phyloP scores from a whole-genome alignment of 2,888 invertebrate genomes.

The Parasteatoda lunata region DNA sequence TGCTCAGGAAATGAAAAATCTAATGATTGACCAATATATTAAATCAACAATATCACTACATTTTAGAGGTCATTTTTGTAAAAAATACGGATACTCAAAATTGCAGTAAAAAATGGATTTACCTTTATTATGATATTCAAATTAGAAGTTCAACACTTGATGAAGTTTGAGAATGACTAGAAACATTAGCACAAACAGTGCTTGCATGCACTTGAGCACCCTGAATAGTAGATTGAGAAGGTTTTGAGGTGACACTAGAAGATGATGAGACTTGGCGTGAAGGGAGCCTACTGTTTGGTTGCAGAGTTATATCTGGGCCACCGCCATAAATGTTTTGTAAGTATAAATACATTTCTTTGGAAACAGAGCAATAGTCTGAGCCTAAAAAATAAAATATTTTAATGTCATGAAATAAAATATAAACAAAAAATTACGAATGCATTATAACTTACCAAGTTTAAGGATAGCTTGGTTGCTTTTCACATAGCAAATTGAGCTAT shows the following conservation, averaged over 20 bases:
- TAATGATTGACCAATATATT: too few relatives aligned
- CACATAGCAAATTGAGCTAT: conserved; percentile 80
- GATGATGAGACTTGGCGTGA: conserved; percentile 24
- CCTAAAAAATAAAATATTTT: conserved; percentile 72
- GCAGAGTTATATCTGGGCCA: conserved; percentile 85
- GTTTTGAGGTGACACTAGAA: conserved; percentile 14
- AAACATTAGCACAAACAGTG: conserved; percentile 19
- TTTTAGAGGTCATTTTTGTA: too few relatives aligned
- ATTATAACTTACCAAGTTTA: conserved; percentile 68
- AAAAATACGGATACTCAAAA: too few relatives aligned
- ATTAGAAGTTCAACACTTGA: not conserved
- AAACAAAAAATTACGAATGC: not conserved
- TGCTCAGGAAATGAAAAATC: too few relatives aligned
- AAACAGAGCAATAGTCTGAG: conserved; percentile 85
- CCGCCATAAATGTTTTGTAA: conserved; percentile 90
- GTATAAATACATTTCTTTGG: conserved; percentile 90
- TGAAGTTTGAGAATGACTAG: conserved; percentile 51
- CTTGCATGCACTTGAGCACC: conserved; percentile 34
- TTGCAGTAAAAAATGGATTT: too few relatives aligned
- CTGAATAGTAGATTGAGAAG: not conserved
- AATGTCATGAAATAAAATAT: not conserved
- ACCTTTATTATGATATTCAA: not conserved
- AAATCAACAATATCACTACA: too few relatives aligned
- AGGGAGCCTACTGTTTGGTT: conserved; percentile 37
- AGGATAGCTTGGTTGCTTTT: conserved; percentile 73